phyloP scores from a whole-genome alignment of 1,140 invertebrate species.

The Drosophila pachea region DNA sequence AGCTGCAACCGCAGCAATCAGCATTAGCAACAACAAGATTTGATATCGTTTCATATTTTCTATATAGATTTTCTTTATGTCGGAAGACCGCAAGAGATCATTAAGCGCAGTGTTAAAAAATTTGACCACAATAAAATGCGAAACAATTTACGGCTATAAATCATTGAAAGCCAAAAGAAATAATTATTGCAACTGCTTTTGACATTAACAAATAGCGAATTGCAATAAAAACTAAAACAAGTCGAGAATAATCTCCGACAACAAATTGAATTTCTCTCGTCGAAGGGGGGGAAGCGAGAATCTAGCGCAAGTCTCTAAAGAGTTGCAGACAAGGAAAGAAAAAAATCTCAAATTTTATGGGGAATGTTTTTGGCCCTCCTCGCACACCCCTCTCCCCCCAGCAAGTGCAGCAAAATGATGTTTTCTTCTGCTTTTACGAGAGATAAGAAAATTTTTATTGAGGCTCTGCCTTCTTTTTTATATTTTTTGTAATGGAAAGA shows the following conservation, averaged over 20 bases:
- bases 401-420: conserved; percentile 55
- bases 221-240: conserved; percentile 54
- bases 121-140: conserved; percentile 47
- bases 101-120: conserved; percentile 50
- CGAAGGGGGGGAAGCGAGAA: conserved; percentile 14
- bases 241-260: conserved; percentile 24
- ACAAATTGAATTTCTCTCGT: conserved; percentile 23
- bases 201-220: conserved; percentile 68
- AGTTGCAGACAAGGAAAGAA: conserved; percentile 33
- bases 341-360: conserved; percentile 20
- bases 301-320: conserved; percentile 59
- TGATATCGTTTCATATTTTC: background rate
- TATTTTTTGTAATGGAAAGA: background rate
- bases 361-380: conserved; percentile 38
- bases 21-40: conserved; percentile 17
- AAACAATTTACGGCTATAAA: conserved; percentile 53
- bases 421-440: conserved; percentile 57
- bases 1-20: conserved; percentile 23
- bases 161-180: conserved; percentile 43
- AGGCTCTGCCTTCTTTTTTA: conserved; percentile 5
- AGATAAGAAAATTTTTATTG: conserved; percentile 70
- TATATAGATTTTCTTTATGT: conserved; percentile 18
- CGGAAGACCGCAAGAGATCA: conserved; percentile 49
- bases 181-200: conserved; percentile 47
- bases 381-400: background rate